phyloP scores from a whole-genome alignment of 2,888 invertebrate genomes.

The Lycaena phlaeas region DNA sequence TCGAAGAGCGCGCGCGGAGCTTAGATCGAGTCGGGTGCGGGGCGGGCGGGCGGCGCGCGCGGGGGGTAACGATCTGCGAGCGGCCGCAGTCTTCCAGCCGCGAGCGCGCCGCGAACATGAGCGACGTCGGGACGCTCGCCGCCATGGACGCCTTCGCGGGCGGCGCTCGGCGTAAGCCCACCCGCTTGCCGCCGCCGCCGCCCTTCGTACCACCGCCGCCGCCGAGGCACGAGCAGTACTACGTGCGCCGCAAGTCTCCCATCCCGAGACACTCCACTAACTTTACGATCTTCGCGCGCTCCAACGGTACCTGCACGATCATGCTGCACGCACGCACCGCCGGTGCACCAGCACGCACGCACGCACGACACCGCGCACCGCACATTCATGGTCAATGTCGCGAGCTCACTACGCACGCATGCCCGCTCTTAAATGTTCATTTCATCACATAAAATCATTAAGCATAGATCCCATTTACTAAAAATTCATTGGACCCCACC shows the following conservation, averaged over 20 bases:
- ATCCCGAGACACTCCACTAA: constrained; percentile 53
- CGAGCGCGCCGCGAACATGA: constrained; percentile 67
- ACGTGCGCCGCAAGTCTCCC: constrained; percentile 67
- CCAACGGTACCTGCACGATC: constrained; percentile 45
- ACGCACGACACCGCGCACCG: constrained; percentile 19
- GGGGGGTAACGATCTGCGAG: constrained; percentile 31
- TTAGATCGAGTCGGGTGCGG: constrained; percentile 36
- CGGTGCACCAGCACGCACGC: constrained; percentile 17
- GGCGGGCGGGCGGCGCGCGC: constrained; percentile 46
- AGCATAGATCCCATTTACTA: background rate
- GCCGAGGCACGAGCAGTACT: constrained; percentile 64
- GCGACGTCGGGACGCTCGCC: constrained; percentile 71
- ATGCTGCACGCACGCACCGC: constrained; percentile 27
- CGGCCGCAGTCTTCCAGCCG: constrained; percentile 65
- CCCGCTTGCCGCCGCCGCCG: constrained; percentile 64
- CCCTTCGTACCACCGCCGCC: constrained; percentile 64
- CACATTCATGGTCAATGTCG: constrained; percentile 49
- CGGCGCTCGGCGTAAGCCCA: constrained; percentile 64
- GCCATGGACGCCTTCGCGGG: constrained; percentile 70
- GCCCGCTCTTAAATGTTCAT: constrained; percentile 8
- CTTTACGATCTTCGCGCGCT: constrained; percentile 63
- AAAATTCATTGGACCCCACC: background rate
- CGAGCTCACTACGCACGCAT: constrained; percentile 29
- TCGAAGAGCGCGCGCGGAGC: constrained; percentile 65
- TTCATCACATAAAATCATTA: background rate